Evolutionary conservation across 1,140 invertebrate genomes (phyloP), one percentile per base, ranked within the genome.

Genomic region (Drosophila mayri): DNA sequence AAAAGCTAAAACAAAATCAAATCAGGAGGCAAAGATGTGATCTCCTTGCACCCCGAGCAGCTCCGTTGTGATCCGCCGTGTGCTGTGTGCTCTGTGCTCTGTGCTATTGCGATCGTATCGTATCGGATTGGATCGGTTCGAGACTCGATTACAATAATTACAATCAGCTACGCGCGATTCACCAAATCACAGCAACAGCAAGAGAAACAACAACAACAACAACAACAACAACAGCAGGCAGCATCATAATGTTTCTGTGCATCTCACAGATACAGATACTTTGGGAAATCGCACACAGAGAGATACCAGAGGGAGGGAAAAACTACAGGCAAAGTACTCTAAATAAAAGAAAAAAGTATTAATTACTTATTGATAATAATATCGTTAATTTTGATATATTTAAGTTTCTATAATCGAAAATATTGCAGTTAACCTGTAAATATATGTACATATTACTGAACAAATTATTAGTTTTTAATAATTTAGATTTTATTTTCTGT

Each of bases 81-180:
- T 28, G 37, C 16, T 37, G 4, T 59, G 22, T 20, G 46, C 52
- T 60, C 67, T 60, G 35, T 28, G 37, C 16, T 37, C 2, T 59
- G 22, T 20, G 46, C 52, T 60, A n/a, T 73, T 81, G 63, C 46
- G 79, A 88, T 88, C 85, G 80, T 90, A 90, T 88, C 85, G 84
- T 90, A 90, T 88, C 85, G 84, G 84, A 88, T 88, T 84, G 84
- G 85, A 90, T 88, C 85, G 81, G 85, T 88, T 88, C 84, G 85
- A 86, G 84, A 85, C 77, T 91, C 90, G 88, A 91, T 91, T 91
- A 91, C 88, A 91, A 91, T 91, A 91, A 91, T 91, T 91, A 91
- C 84, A 91, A 91, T 91, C 90, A 61, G 88, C 88, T 91, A 91
- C 88, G 90, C 88, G 88, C 81, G 90, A 85, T 88, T 85, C 86